A percentile compares a stretch with the other conserved stretches of the same genome.
Evolutionary conservation across 2,888 invertebrate species (phyloP).

Genomic region (Melanophora roralis): DNA sequence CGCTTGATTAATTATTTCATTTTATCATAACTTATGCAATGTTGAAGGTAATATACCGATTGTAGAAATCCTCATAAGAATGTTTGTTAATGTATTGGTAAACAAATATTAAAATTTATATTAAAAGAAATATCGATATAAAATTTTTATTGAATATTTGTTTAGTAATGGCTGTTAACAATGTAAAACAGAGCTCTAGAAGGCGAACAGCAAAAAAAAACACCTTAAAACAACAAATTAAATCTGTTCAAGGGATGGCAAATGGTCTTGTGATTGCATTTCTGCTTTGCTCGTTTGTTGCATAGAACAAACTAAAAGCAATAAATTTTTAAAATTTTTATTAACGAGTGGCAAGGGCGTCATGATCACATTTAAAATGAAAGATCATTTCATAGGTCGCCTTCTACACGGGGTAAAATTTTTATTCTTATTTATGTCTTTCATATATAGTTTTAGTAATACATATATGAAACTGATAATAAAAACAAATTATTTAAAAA

Average conservation of each 20-base stretch:
- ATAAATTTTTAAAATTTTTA: constrained; percentile 11
- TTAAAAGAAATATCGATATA: constrained; percentile 45
- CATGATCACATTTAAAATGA: constrained; percentile 1
- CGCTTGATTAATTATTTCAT: too few species aligned
- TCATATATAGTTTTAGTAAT: too few species aligned
- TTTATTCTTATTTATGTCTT: background rate
- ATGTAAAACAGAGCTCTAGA: constrained; percentile 57
- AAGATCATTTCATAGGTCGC: constrained; percentile 15
- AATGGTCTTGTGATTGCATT: background rate
- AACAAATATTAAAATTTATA: constrained; percentile 29
- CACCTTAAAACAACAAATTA: background rate
- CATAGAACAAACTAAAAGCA: background rate
- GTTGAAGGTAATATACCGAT: too few species aligned
- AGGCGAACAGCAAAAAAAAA: background rate
- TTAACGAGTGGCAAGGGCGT: constrained; percentile 48
- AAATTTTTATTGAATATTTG: constrained; percentile 63
- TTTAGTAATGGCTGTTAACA: constrained; percentile 66
- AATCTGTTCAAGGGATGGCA: constrained; percentile 4
- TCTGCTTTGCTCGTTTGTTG: constrained; percentile 1
- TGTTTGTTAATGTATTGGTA: too few species aligned
- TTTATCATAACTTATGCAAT: too few species aligned
- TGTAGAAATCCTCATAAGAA: too few species aligned
- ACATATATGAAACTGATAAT: background rate
- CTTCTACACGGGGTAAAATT: constrained; percentile 15
- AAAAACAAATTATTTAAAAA: constrained; percentile 36